A percentile compares a stretch with the other conserved stretches of the same genome.
Evolutionary conservation across 2,797 vertebrate genomes (phyloP).

Genomic region (Anabas testudineus): DNA sequence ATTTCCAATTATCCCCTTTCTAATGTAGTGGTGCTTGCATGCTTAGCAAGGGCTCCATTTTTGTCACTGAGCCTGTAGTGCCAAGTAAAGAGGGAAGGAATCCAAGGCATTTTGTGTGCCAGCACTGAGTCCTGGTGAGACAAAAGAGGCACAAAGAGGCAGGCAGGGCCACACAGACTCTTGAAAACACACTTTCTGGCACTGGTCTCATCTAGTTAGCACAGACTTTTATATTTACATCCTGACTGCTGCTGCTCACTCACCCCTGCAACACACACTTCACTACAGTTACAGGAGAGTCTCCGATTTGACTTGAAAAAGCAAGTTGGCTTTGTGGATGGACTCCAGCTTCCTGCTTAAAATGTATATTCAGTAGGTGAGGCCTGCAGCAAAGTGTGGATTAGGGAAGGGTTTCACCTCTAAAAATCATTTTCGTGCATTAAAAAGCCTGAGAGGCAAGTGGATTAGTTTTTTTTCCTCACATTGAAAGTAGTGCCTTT

Average conservation of each 20-base stretch:
- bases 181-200: constrained; percentile 62
- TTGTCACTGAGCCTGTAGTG: constrained; percentile 35
- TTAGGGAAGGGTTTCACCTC: constrained; percentile 27
- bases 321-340: constrained; percentile 11
- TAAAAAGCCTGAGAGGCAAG: constrained; percentile 28
- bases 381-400: constrained; percentile 15
- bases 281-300: constrained; percentile 6
- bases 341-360: background rate
- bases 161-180: constrained; percentile 44
- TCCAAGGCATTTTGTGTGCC: constrained; percentile 57
- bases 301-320: constrained; percentile 20
- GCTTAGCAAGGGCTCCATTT: constrained; percentile 51
- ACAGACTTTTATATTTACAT: constrained; percentile 61
- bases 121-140: constrained; percentile 53
- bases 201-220: constrained; percentile 50
- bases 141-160: constrained; percentile 49
- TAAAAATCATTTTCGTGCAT: constrained; percentile 37
- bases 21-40: constrained; percentile 48
- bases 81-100: constrained; percentile 21
- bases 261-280: constrained; percentile 3
- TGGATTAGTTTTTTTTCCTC: constrained; percentile 16
- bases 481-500: constrained; percentile 17
- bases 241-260: constrained; percentile 36
- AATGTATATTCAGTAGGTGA: constrained; percentile 36
- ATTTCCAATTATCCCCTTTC: constrained; percentile 54